Conservation (phyloP, 64 coral and sea anemone genomes). For the Montipora foliosa region DNA sequence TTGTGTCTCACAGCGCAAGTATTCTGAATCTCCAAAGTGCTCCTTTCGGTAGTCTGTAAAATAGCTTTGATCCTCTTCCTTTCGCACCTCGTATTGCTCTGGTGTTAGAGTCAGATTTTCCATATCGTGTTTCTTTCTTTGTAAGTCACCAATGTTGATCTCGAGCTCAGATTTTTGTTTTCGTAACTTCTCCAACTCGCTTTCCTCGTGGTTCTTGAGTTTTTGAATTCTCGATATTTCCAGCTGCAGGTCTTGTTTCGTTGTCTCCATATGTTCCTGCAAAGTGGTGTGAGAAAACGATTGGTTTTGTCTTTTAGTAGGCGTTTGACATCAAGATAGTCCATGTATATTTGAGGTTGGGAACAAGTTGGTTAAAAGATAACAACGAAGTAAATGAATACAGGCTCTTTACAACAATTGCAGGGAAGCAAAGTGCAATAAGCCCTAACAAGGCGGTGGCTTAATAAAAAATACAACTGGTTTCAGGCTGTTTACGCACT, state of each 20-base stretch:
- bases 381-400: too few species aligned
- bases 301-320: neutral
- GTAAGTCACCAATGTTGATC: constrained; percentile 43
- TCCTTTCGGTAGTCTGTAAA: neutral
- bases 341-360: too few species aligned
- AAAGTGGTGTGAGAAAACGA: neutral
- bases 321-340: too few species aligned
- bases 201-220: constrained; percentile 75
- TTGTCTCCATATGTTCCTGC: constrained; percentile 16
- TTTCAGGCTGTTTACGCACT: too few species aligned
- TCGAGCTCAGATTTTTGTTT: constrained; percentile 77
- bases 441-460: too few species aligned
- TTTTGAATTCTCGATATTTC: constrained; percentile 70
- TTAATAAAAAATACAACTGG: too few species aligned
- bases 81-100: constrained; percentile 47
- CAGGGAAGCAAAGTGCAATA: too few species aligned
- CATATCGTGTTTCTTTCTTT: constrained; percentile 74
- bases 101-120: constrained; percentile 34
- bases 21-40: neutral
- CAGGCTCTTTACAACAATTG: too few species aligned
- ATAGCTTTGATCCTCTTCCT: neutral
- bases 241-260: constrained; percentile 70
- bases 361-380: too few species aligned
- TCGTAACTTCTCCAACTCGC: constrained; percentile 40
- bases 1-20: neutral